Evolutionary conservation across 2,113 vertebrate species (phyloP).

Genomic region (Haemorhous mexicanus): DNA sequence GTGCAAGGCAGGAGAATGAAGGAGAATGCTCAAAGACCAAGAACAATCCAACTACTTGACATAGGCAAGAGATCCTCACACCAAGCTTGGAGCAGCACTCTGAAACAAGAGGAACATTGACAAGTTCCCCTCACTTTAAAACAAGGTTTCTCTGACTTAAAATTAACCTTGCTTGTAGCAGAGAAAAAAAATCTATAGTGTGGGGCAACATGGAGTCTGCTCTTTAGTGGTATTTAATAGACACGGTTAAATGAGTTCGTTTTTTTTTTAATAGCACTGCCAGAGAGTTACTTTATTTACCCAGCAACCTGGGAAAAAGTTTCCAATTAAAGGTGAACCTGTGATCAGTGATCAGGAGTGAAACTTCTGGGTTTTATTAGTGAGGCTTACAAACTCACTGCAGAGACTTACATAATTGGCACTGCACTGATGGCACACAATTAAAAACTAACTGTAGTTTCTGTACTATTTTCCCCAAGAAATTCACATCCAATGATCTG

Average conservation of each 20-base stretch:
- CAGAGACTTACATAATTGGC: neutral
- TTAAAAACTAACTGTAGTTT: neutral
- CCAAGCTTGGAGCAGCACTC: neutral
- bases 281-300: neutral
- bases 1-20: neutral
- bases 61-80: neutral
- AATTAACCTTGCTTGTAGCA: neutral
- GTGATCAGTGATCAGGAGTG: neutral
- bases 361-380: neutral
- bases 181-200: neutral
- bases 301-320: neutral
- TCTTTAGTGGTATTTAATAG: neutral
- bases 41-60: neutral
- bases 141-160: neutral
- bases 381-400: neutral
- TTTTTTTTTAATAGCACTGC: neutral
- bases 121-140: neutral
- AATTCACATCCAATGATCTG: neutral
- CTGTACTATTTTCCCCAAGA: neutral
- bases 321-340: neutral
- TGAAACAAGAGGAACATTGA: neutral
- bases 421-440: neutral
- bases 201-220: neutral
- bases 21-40: neutral
- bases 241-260: rapidly evolving